Evolutionary conservation across 2,113 vertebrate species (phyloP).

Genomic region (Mobula hypostoma): DNA sequence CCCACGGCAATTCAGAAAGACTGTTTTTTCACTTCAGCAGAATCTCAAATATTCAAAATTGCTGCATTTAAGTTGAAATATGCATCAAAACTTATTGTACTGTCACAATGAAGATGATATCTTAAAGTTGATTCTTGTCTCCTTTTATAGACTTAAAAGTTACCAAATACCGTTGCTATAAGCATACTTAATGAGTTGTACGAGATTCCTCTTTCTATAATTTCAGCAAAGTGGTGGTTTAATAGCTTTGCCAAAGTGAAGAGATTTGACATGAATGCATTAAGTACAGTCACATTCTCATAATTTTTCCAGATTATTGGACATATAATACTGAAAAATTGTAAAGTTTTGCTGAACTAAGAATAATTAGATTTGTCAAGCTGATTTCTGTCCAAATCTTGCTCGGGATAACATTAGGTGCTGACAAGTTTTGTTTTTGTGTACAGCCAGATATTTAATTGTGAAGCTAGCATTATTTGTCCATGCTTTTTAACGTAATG

Average conservation of each 20-base stretch:
- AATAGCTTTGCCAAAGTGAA: not conserved
- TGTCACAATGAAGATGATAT: not conserved
- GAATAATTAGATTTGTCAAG: constrained; percentile 30
- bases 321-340: constrained; percentile 16
- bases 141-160: not conserved
- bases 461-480: too few relatives aligned
- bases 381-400: not conserved
- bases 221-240: not conserved
- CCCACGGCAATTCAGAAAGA: not conserved
- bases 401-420: not conserved
- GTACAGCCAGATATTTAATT: not conserved
- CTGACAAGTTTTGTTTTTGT: too few relatives aligned
- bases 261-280: not conserved
- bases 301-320: not conserved
- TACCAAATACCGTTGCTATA: not conserved
- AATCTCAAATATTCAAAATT: not conserved
- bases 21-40: not conserved
- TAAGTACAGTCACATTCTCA: not conserved
- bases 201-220: not conserved
- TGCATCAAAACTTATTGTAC: not conserved
- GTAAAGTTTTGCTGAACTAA: not conserved
- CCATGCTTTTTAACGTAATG: too few relatives aligned
- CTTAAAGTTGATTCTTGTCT: not conserved
- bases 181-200: not conserved
- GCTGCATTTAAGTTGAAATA: not conserved